These are phyloP conservation scores for Lucilia sericata DNA, from an alignment of 1,140 invertebrate genomes.

Conservation along the genomic window DNA sequence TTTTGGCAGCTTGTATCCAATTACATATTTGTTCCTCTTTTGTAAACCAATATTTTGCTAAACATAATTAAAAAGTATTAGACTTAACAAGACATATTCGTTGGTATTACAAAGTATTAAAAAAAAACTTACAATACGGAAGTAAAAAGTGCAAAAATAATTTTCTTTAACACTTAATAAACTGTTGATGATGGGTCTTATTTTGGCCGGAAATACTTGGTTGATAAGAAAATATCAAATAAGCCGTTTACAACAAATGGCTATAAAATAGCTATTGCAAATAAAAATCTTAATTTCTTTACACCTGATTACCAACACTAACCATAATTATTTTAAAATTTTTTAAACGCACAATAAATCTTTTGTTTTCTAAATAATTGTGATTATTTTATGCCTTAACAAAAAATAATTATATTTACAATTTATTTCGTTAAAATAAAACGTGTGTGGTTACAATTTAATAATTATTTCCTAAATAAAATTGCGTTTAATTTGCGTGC, in stretches of 20 bases:
- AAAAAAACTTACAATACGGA: too few relatives aligned
- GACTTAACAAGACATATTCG: too few relatives aligned
- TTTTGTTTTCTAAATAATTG: too few relatives aligned
- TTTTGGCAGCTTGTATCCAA: too few relatives aligned
- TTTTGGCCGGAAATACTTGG: constrained; percentile 1
- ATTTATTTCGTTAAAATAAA: neutral
- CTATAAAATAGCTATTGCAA: neutral
- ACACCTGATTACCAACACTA: neutral
- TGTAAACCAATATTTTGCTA: too few relatives aligned
- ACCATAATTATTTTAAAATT: neutral
- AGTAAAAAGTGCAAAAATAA: neutral
- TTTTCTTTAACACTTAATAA: neutral
- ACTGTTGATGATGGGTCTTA: neutral
- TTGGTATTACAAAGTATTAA: too few relatives aligned
- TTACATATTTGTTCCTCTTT: too few relatives aligned
- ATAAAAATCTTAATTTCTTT: neutral
- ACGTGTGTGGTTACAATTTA: neutral
- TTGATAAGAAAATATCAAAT: constrained; percentile 7
- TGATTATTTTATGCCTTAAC: neutral
- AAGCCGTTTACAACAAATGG: neutral
- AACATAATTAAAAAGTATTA: too few relatives aligned
- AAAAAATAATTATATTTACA: neutral
- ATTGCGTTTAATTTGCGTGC: neutral
- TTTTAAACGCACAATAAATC: neutral
- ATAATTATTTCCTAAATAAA: neutral